phyloP scores from a whole-genome alignment of 1,140 invertebrate genomes.

The Neotoxoptera formosana region DNA sequence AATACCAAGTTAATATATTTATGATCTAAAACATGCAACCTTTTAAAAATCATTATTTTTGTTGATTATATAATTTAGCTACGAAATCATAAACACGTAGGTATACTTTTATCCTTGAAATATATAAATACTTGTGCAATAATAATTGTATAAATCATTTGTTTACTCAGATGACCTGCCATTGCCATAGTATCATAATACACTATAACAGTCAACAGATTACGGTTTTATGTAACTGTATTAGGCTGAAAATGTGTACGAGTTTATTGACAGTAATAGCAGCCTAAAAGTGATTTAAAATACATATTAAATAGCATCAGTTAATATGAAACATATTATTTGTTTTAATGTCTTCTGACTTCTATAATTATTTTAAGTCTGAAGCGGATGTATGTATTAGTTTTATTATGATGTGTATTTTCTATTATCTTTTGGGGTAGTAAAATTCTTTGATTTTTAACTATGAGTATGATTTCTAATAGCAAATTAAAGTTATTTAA shows the following conservation, averaged over 20 bases:
- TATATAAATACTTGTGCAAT: background rate
- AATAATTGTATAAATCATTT: background rate
- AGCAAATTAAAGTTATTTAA: background rate
- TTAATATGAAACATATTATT: background rate
- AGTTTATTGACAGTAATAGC: background rate
- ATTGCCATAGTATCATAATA: background rate
- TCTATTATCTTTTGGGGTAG: background rate
- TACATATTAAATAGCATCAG: background rate
- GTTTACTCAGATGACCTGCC: background rate
- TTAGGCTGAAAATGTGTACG: background rate
- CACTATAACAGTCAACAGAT: background rate
- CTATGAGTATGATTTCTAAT: background rate
- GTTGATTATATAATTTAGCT: background rate
- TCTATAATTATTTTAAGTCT: background rate
- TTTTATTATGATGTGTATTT: background rate
- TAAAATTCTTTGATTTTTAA: background rate
- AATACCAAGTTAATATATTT: background rate
- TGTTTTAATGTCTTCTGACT: background rate
- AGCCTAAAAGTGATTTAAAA: background rate
- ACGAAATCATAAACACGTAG: background rate
- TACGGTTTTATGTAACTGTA: too few relatives aligned
- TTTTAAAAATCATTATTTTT: background rate
- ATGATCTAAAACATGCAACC: background rate
- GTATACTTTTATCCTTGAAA: constrained; percentile 8
- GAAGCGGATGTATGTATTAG: background rate